Evolutionary conservation across 2,797 vertebrate genomes (phyloP), one percentile per base, ranked within the genome.

Genomic region (Peromyscus eremicus): DNA sequence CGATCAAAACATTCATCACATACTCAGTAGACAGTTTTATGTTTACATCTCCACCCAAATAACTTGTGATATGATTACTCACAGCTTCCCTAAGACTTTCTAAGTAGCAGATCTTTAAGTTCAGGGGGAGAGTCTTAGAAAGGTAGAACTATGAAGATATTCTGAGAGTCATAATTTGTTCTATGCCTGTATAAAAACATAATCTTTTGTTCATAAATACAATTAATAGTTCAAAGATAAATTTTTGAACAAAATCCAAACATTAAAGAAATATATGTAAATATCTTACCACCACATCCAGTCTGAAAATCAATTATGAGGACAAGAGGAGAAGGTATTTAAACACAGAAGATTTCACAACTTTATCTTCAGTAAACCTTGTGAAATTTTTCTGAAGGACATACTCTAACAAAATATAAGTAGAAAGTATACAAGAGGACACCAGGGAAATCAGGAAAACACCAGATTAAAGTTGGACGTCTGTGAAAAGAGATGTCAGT

Each of bases 161-260:
- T 68, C 17, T 43, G 14, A 21, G 14, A 87, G 32, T 25, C 25
- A 79, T 4, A 27, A 23, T 77, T 85, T 91, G 34, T 14, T 49
- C 85, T 85, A 71, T 84, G 27, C 52, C 17, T 62, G 0, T 32
- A 76, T 82, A 80, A 49, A 34, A 76, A 25, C 2, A 70, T 73
- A 43, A 49, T 81, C 12, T 80, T 46, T 84, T 10, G 62, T 85
- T 94, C 17, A 88, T 85, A 71, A 91, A 80, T 92, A 76, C 6
- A 93, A 91, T 27, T 84, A 43, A 16, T 29, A 57, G 86, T 75
- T 95, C 43, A 89, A 79, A 49, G 11, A 40, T 13, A 64, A 57
- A 62, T 71, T 81, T 81, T 92, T 92, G 25, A 90, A 66, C 37
- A 88, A 90, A 80, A 75, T 21, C 3, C 64, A 96, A 92, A 88